These are phyloP conservation scores for Agriotes lineatus DNA, from an alignment of 2,888 invertebrate species.

Conservation along the genomic window DNA sequence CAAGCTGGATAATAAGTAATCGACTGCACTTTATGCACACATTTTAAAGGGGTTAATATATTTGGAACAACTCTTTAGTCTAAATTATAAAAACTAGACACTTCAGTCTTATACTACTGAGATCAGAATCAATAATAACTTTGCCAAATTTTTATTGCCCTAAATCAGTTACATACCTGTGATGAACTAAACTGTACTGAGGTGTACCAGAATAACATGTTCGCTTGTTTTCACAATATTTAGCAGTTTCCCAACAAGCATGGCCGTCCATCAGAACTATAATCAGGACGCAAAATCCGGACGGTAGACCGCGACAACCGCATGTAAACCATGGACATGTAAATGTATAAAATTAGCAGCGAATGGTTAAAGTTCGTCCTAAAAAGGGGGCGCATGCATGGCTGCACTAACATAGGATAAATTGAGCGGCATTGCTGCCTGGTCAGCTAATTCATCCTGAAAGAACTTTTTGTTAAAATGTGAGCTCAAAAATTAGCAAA, in stretches of 20 bases:
- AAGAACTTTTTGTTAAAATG: conserved; percentile 34
- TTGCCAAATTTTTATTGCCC: too few relatives aligned
- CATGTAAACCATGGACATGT: conserved; percentile 40
- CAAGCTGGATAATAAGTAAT: too few relatives aligned
- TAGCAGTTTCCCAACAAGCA: not conserved
- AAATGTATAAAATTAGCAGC: conserved; percentile 40
- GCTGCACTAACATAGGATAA: conserved; percentile 44
- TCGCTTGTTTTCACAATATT: conserved; percentile 1
- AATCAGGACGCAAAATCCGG: conserved; percentile 35
- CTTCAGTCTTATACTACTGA: too few relatives aligned
- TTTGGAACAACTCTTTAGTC: too few relatives aligned
- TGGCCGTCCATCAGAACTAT: conserved; percentile 28
- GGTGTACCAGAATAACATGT: too few relatives aligned
- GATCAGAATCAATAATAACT: too few relatives aligned
- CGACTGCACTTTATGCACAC: too few relatives aligned
- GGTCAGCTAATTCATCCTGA: conserved; percentile 47
- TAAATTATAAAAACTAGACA: too few relatives aligned
- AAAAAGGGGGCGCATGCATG: conserved; percentile 44
- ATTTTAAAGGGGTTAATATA: too few relatives aligned
- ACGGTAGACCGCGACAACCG: conserved; percentile 33
- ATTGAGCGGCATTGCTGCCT: conserved; percentile 45
- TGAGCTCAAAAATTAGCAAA: conserved; percentile 38
- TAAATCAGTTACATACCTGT: too few relatives aligned
- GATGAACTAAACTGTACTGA: too few relatives aligned
- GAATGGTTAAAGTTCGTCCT: conserved; percentile 35